Percentiles rank a stretch among this genome's conserved stretches.
Evolutionary conservation across 2,113 vertebrate genomes (phyloP).

Genomic region (Muscicapa adusta): DNA sequence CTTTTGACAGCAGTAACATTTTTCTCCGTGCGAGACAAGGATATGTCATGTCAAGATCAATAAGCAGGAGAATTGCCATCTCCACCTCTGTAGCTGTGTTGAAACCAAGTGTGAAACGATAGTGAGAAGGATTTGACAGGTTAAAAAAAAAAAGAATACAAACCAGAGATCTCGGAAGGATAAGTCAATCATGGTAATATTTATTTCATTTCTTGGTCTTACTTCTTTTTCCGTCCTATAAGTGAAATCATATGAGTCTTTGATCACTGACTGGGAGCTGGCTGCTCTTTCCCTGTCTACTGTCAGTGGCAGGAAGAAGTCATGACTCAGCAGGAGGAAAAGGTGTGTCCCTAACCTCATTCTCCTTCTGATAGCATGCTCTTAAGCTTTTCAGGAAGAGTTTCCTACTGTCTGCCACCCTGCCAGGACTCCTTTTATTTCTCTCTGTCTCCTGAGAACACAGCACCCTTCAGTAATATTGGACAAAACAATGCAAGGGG

Average conservation of each 20-base stretch:
- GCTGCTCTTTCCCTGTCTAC: not conserved
- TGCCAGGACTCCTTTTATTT: not conserved
- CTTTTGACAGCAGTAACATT: not conserved
- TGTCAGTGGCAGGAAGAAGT: not conserved
- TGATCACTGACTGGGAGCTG: not conserved
- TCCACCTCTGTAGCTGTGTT: not conserved
- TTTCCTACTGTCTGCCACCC: not conserved
- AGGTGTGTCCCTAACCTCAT: not conserved
- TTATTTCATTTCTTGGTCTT: not conserved
- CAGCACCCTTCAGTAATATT: not conserved
- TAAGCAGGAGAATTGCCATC: not conserved
- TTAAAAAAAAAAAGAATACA: not conserved
- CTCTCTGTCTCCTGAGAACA: not conserved
- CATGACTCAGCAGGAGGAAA: not conserved
- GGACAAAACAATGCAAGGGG: not conserved
- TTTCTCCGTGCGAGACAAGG: not conserved
- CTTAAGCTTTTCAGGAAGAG: not conserved
- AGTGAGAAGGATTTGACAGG: not conserved
- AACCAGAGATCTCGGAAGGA: not conserved
- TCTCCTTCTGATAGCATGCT: not conserved
- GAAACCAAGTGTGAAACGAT: conserved; percentile 16
- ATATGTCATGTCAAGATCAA: not conserved
- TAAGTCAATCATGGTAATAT: not conserved
- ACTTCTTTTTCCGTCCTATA: not conserved
- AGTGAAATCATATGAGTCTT: not conserved